Base-by-base conservation (phyloP, 1,140 invertebrate species). In the honey bee (Apis mellifera) region DNA sequence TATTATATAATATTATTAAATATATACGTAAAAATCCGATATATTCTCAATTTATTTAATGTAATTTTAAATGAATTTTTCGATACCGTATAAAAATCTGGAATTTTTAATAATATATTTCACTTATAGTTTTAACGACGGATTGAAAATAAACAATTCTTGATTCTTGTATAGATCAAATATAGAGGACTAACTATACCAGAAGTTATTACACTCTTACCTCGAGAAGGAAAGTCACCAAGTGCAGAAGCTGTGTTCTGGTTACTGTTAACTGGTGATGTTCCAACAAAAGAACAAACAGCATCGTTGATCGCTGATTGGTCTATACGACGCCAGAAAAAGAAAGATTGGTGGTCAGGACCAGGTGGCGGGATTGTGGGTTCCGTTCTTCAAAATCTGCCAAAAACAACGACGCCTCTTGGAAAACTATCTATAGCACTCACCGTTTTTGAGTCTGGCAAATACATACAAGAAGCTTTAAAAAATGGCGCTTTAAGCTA, bases 241-340 rank as follows among this genome's bases (percentile, higher is more conserved):
- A 91, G 89, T 52, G 88, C 90, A 0, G 92, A 92, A 77, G 88
- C 91, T 9, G 83, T 92, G 0, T 92, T 92, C 57, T 92, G 92
- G 92, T 69, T 92, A 2, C 69, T 92, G 4, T 71, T 92, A 21
- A 92, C 92, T 5, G 92, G 92, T 5, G 92, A 92, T 55, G 69
- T 92, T 3, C 92, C 92, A 5, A 92, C 91, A 2, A 66, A 82
- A 12, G 90, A 91, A 57, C 92, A 92, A 77, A 89, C 90, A 0
- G 86, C 89, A 26, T 90, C 90, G 0, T 64, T 92, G 8, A 86
- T 88, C 12, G 82, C 89, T 11, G 92, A 92, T 59, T 92, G 92
- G 92, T 82, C 78, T 0, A 64, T 79, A 15, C 83, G 92, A 32
- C 85, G 92, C 13, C 83, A 87, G 50, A 90, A 80, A 74, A 78